Evolutionary conservation across 2,888 invertebrate species (phyloP).

Genomic region (Habroteleia sp.): DNA sequence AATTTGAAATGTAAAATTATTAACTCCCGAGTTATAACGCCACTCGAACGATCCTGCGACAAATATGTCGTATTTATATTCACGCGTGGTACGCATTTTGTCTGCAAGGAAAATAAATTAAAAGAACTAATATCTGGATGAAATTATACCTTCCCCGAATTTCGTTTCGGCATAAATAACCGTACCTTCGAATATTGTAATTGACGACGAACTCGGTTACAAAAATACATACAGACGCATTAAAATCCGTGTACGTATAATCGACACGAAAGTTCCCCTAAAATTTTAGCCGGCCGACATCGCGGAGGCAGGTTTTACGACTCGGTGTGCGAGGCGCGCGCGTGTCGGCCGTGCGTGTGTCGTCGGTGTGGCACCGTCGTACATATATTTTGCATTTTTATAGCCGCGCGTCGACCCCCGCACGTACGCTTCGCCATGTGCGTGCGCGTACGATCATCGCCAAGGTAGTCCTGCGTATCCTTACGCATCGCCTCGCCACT

Average conservation of each 20-base stretch:
- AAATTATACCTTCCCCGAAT: conserved; percentile 19
- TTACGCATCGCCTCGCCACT: conserved; percentile 17
- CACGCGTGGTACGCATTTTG: conserved; percentile 2
- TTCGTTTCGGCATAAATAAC: conserved; percentile 12
- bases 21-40: conserved; percentile 4
- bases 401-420: conserved; percentile 68
- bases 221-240: conserved; percentile 34
- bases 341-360: conserved; percentile 66
- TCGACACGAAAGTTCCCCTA: conserved; percentile 46
- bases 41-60: conserved; percentile 5
- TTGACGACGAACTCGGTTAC: conserved; percentile 47
- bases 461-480: conserved; percentile 30
- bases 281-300: conserved; percentile 47
- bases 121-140: neutral
- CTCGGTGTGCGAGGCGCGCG: conserved; percentile 56
- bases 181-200: conserved; percentile 44
- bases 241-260: conserved; percentile 31
- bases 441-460: conserved; percentile 29
- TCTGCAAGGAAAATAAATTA: conserved; percentile 1
- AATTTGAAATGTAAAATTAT: conserved; percentile 9
- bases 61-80: conserved; percentile 16
- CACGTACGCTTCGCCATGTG: conserved; percentile 15
- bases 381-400: conserved; percentile 77
- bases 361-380: conserved; percentile 65
- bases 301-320: conserved; percentile 50